These are phyloP conservation scores for Ceratina japonica DNA, from an alignment of 1,140 invertebrate species.

Conservation along the genomic window DNA sequence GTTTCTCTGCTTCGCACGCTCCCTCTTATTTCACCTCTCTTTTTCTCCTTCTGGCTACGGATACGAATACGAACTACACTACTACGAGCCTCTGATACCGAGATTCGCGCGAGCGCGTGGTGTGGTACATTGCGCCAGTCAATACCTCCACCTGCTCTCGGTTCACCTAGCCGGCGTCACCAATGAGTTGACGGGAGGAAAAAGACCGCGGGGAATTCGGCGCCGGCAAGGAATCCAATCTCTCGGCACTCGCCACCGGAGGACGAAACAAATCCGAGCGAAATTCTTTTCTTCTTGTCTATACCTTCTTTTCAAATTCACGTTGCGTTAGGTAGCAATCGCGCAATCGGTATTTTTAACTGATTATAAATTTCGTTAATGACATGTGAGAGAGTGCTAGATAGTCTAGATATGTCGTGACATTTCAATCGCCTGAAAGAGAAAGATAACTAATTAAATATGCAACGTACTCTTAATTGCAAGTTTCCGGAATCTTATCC, in stretches of 20 bases:
- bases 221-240: slow-evolving; percentile 41
- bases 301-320: neutral
- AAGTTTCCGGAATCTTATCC: neutral
- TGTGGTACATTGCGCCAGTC: slow-evolving; percentile 53
- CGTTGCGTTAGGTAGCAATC: neutral
- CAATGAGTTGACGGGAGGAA: slow-evolving; percentile 29
- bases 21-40: no score
- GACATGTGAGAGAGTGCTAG: no score
- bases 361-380: no score
- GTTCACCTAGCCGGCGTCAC: slow-evolving; percentile 45
- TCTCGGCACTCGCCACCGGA: slow-evolving; percentile 10
- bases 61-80: neutral
- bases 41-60: neutral
- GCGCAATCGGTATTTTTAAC: no score
- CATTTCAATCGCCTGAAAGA: neutral
- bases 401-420: neutral
- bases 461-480: neutral
- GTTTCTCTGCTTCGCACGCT: neutral
- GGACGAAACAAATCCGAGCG: slow-evolving; percentile 7
- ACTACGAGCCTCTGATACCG: slow-evolving; percentile 23
- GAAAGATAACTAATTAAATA: neutral
- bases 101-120: slow-evolving; percentile 49
- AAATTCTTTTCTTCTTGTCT: slow-evolving; percentile 1
- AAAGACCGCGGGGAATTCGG: slow-evolving; percentile 39
- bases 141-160: slow-evolving; percentile 53